Conservation (phyloP, 2,113 vertebrate genomes). For the Percopsis transmontana region DNA sequence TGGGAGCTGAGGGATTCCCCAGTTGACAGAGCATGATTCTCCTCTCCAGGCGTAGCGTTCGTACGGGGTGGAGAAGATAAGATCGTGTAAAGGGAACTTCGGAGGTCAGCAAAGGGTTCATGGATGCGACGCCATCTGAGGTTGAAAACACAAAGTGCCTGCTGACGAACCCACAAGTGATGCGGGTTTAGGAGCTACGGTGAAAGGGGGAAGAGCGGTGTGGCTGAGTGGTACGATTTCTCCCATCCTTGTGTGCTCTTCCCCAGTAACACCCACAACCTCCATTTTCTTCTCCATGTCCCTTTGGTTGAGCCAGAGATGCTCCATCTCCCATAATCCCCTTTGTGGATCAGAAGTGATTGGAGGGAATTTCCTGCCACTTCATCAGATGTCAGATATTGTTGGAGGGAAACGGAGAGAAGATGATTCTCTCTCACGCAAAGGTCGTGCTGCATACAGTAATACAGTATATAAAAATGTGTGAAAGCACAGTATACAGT, state of each 20-base stretch:
- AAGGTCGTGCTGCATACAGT: constrained; percentile 14
- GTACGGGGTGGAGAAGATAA: not conserved
- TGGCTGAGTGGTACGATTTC: too few relatives aligned
- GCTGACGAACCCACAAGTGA: not conserved
- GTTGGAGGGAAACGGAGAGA: not conserved
- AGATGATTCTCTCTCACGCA: not conserved
- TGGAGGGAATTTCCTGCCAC: constrained; percentile 34
- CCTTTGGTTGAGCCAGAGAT: not conserved
- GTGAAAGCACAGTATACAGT: not conserved
- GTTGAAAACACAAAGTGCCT: constrained; percentile 54
- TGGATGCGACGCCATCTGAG: constrained; percentile 1
- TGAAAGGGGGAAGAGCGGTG: not conserved
- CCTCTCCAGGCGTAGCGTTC: not conserved
- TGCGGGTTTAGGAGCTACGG: not conserved
- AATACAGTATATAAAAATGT: not conserved
- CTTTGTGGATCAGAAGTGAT: constrained; percentile 42
- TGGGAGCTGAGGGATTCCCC: not conserved
- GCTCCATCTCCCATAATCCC: constrained; percentile 33
- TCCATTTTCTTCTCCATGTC: not conserved
- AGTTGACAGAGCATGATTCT: not conserved
- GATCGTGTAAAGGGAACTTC: not conserved
- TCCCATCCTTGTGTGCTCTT: not conserved
- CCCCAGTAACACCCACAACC: not conserved
- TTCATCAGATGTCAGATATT: constrained; percentile 15
- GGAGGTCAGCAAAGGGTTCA: constrained; percentile 11